Evolutionary conservation across 2,113 vertebrate genomes (phyloP), one percentile per base, ranked within the genome.

Genomic region (Barbus barbus): DNA sequence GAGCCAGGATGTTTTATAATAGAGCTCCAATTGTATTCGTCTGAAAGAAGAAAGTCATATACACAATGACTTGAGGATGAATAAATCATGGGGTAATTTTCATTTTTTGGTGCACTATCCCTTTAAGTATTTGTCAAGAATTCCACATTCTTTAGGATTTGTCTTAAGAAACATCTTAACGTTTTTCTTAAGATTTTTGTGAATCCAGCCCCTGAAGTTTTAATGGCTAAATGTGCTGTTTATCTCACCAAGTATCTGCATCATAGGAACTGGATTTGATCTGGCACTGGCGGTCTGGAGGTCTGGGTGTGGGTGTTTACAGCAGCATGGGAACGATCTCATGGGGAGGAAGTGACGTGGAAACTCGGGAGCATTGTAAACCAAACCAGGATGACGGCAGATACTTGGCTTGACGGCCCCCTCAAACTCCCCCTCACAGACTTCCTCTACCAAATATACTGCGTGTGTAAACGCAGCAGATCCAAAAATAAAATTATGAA

Each of bases 401-500:
- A 60, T 79, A 61, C 36, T 81, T 61, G 38, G 36, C 61, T 9
- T 20, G 4, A 38, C 75, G 16, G 36, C 78, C 61, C 61, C 61
- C 60, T 41, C 60, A 81, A n/a, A 53, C 82, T 69, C 58, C 73
- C 74, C 58, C 80, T 33, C 73, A 6, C 58, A 58, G 26, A 60
- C 72, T 86, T 82, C 87, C 85, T 82, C 67, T 61, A 24, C 71
- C 73, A 86, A 74, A 83, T 58, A 77, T 61, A 85, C 53, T 24
- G 22, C 18, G 14, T 0, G 26, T 31, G 61, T 53, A 75, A 82
- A 77, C 20, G 16, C 41, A 82, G 78, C 31, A 16, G 24, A 26
- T 61, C 67, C 69, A 38, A 72, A 85, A 87, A 87, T 83, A 87
- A 14, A 86, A 85, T 78, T 46, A 60, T 83, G 60, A 87, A 89